These are phyloP conservation scores for Catocala fraxini DNA, from an alignment of 2,888 invertebrate species.

Conservation along the genomic window DNA sequence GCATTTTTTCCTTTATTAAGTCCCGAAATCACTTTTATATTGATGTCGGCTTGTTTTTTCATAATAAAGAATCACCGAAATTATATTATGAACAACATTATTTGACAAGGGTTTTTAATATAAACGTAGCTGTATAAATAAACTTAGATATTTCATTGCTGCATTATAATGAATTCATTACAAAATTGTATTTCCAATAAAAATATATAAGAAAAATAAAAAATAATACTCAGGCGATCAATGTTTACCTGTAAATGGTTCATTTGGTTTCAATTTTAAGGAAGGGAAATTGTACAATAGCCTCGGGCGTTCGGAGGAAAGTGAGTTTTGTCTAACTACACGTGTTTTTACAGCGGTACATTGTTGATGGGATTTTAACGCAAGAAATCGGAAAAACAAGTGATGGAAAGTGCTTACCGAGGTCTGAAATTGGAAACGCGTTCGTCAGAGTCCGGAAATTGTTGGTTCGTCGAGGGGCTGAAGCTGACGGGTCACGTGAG, in stretches of 20 bases:
- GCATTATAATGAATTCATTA: slow-evolving; percentile 1
- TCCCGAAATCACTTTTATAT: background rate
- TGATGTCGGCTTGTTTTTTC: background rate
- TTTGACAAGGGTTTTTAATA: slow-evolving; percentile 2
- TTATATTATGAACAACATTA: background rate
- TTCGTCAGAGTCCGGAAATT: slow-evolving; percentile 82
- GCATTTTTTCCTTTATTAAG: background rate
- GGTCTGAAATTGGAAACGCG: slow-evolving; percentile 84
- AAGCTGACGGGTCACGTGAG: slow-evolving; percentile 71
- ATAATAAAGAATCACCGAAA: background rate
- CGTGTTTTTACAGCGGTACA: slow-evolving; percentile 28
- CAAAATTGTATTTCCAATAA: background rate
- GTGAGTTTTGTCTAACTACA: slow-evolving; percentile 36
- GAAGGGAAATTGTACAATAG: slow-evolving; percentile 34
- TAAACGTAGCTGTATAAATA: background rate
- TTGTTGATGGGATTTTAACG: slow-evolving; percentile 46
- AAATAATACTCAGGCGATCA: slow-evolving; percentile 17
- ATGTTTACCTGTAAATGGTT: slow-evolving; percentile 35
- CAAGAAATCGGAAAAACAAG: slow-evolving; percentile 68
- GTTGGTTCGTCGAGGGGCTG: slow-evolving; percentile 68
- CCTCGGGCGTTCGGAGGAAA: slow-evolving; percentile 37
- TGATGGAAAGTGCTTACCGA: slow-evolving; percentile 78
- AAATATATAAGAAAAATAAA: background rate
- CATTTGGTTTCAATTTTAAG: slow-evolving; percentile 46
- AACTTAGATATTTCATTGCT: background rate